Base-by-base conservation (phyloP, 1,140 invertebrate genomes). In the Lepeophtheirus salmonis region DNA sequence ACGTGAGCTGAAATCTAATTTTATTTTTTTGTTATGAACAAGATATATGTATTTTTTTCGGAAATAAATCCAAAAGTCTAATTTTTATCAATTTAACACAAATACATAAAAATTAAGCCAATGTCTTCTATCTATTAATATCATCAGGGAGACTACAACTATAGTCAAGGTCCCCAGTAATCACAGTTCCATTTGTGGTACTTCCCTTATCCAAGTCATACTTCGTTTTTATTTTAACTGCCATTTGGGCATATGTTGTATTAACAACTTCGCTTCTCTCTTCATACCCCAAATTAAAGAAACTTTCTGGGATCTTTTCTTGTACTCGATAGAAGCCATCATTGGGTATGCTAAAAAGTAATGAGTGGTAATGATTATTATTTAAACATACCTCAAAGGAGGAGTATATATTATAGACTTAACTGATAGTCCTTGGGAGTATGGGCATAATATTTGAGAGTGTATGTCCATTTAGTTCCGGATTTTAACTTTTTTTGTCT, bases 91-190 rank as follows among this genome's bases (percentile, higher is more conserved):
- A n/a, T n/a, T n/a, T n/a, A n/a, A n/a, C n/a, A n/a, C n/a, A n/a
- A n/a, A n/a, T n/a, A n/a, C n/a, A n/a, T n/a, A n/a, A n/a, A n/a
- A n/a, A n/a, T n/a, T n/a, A n/a, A n/a, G n/a, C n/a, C n/a, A n/a
- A n/a, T n/a, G n/a, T n/a, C n/a, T n/a, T n/a, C n/a, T n/a, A n/a
- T n/a, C n/a, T n/a, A n/a, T n/a, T n/a, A n/a, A n/a, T n/a, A n/a
- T n/a, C n/a, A n/a, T n/a, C n/a, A n/a, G n/a, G n/a, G n/a, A n/a
- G n/a, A n/a, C n/a, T n/a, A n/a, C n/a, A n/a, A 17, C 63, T 58
- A 24, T 56, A 52, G 3, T 62, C 58, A 2, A 63, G 57, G 3
- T 65, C 63, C 48, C 14, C 51, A 23, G 24, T 60, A 16, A 17
- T 17, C 13, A 14, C 3, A 14, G 17, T 20, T 56, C 48, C 21